Evolutionary conservation across 2,888 invertebrate species (phyloP).

Genomic region (Agrotis ipsilon): DNA sequence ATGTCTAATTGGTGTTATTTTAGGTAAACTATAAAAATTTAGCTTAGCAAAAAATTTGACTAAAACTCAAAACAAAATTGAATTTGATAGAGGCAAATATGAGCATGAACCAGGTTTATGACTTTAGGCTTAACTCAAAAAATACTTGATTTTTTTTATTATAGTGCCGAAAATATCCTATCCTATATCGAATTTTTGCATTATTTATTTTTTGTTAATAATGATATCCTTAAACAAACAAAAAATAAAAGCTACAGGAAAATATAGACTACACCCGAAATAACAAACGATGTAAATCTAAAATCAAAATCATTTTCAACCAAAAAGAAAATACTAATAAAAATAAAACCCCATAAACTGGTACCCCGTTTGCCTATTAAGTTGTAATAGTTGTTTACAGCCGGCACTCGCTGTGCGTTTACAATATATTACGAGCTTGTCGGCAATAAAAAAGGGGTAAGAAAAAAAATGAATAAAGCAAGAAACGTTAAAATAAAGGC

Average conservation of each 20-base stretch:
- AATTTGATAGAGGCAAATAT: too few relatives aligned
- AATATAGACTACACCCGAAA: too few relatives aligned
- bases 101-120: too few relatives aligned
- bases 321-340: slow-evolving; percentile 59
- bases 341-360: slow-evolving; percentile 65
- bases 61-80: too few relatives aligned
- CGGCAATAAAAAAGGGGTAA: slow-evolving; percentile 90
- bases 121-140: too few relatives aligned
- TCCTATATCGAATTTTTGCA: too few relatives aligned
- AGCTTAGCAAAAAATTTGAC: too few relatives aligned
- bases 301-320: slow-evolving; percentile 47
- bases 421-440: slow-evolving; percentile 90
- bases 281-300: slow-evolving; percentile 23
- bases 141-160: too few relatives aligned
- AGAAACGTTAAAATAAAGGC: slow-evolving; percentile 90
- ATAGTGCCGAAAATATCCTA: too few relatives aligned
- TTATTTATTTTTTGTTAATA: neutral
- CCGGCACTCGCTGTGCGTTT: slow-evolving; percentile 86
- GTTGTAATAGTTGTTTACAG: slow-evolving; percentile 90
- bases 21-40: neutral
- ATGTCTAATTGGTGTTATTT: neutral
- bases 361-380: slow-evolving; percentile 83
- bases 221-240: neutral
- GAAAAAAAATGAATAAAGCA: slow-evolving; percentile 88
- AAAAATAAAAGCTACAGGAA: neutral